Base-by-base conservation (phyloP, 2,888 invertebrate species). In the Sinhomidia bicolor region DNA sequence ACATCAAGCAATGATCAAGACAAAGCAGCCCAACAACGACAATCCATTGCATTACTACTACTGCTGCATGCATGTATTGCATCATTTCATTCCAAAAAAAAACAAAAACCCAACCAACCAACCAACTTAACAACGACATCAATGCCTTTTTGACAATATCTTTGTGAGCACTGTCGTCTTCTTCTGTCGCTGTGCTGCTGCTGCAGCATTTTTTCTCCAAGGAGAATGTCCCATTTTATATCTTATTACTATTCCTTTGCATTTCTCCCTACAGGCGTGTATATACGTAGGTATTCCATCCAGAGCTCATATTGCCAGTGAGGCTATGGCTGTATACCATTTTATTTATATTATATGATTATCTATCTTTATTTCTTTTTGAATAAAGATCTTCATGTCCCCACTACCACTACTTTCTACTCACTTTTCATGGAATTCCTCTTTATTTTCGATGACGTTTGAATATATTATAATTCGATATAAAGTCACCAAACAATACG, bases 381-480 rank as follows among this genome's bases (percentile, higher is more conserved):
- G 71, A 68, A 68, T 23, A 71, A 76, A 68, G 2, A 68, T 3
- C 1, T 10, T 20, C n/a, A 12, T 36, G 68, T 36, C n/a, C 23
- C n/a, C 17, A 6, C 68, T n/a, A 7, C 5, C 32, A 10, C 41
- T 47, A 51, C 23, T 74, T 6, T 74, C 23, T 74, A 3, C 47
- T 41, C 23, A n/a, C n/a, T n/a, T n/a, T 41, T 23, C 57, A 1
- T 10, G 57, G 29, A 51, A 47, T 76, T 76, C 51, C 51, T 51
- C 51, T 32, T 57, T 79, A 29, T 79, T 57, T 79, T 26, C 36
- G 20, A 47, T 29, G 26, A 54, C 57, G 79, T 57, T 81, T 57
- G 62, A 54, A 71, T 32, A 85, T 86, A 86, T 81, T 85, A 86
- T 86, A 87, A 81, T 81, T 87, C 60, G 87, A 87, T 81, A 76